These are phyloP conservation scores for Leptinotarsa defecta DNA, from an alignment of 1,140 invertebrate genomes.

Conservation along the genomic window DNA sequence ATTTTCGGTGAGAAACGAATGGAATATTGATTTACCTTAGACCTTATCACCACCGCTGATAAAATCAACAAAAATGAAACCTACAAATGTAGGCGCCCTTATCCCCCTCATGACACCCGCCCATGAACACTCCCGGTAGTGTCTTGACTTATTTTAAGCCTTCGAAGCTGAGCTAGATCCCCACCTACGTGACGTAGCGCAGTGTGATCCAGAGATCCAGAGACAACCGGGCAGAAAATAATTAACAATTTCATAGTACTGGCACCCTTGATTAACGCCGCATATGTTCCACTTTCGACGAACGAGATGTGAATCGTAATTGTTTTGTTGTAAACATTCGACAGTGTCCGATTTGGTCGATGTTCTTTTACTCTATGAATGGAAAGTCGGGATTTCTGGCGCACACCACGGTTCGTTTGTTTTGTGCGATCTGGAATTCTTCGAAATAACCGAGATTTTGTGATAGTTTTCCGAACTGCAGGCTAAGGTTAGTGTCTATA, in stretches of 20 bases:
- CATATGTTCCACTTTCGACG: conserved; percentile 6
- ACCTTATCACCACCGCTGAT: too few species aligned
- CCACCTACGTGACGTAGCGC: conserved; percentile 40
- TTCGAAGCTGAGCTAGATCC: conserved; percentile 39
- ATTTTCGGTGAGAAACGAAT: too few species aligned
- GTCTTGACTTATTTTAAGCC: conserved; percentile 49
- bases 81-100: not conserved
- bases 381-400: conserved; percentile 15
- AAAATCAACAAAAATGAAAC: too few species aligned
- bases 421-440: not conserved
- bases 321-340: conserved; percentile 15
- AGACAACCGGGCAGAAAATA: conserved; percentile 36
- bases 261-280: conserved; percentile 36
- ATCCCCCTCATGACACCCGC: not conserved
- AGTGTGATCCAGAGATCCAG: conserved; percentile 42
- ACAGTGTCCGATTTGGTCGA: not conserved
- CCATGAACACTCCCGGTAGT: conserved; percentile 28
- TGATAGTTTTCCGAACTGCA: not conserved
- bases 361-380: conserved; percentile 9
- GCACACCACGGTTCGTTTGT: not conserved
- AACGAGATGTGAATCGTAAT: conserved; percentile 25
- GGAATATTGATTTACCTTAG: too few species aligned
- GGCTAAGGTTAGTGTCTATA: not conserved
- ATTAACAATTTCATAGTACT: conserved; percentile 28
- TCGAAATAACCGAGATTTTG: conserved; percentile 4